phyloP scores from a whole-genome alignment of 2,888 invertebrate species.

The Noctua janthina region DNA sequence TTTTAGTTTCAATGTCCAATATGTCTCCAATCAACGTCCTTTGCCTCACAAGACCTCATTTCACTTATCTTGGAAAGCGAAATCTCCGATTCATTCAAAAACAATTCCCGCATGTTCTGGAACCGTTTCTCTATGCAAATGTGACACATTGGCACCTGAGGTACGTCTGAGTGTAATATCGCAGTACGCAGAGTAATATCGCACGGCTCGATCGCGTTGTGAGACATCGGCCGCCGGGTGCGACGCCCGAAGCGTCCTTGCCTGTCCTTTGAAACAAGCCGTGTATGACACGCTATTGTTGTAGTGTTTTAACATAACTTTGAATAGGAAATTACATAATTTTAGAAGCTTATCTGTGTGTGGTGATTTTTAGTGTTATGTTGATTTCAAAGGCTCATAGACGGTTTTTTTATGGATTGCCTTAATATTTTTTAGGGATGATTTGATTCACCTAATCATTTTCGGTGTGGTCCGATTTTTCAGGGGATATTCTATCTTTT shows the following conservation, averaged over 20 bases:
- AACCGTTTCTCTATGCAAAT: conserved; percentile 62
- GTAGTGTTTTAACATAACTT: conserved; percentile 21
- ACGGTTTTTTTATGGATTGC: background rate
- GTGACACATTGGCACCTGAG: conserved; percentile 69
- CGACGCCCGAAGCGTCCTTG: conserved; percentile 85
- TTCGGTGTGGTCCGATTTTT: background rate
- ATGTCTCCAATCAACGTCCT: background rate
- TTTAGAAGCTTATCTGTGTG: conserved; percentile 5
- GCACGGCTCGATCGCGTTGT: conserved; percentile 57
- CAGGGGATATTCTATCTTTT: background rate
- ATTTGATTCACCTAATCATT: background rate
- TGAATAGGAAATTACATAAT: conserved; percentile 17
- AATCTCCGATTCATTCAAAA: conserved; percentile 45
- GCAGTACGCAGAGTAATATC: conserved; percentile 53
- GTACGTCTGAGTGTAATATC: conserved; percentile 56
- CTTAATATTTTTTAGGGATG: too few relatives aligned
- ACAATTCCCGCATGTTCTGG: conserved; percentile 36
- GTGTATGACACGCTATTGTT: conserved; percentile 50
- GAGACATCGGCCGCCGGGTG: conserved; percentile 73
- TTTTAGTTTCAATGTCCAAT: conserved; percentile 19
- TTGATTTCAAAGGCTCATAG: background rate
- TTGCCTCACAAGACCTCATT: conserved; percentile 14
- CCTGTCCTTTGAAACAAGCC: conserved; percentile 77
- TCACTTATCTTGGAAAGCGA: conserved; percentile 36
- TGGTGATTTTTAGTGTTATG: background rate